Conservation (phyloP, 2,797 vertebrate genomes). For the Ctenosaura bakeri region DNA sequence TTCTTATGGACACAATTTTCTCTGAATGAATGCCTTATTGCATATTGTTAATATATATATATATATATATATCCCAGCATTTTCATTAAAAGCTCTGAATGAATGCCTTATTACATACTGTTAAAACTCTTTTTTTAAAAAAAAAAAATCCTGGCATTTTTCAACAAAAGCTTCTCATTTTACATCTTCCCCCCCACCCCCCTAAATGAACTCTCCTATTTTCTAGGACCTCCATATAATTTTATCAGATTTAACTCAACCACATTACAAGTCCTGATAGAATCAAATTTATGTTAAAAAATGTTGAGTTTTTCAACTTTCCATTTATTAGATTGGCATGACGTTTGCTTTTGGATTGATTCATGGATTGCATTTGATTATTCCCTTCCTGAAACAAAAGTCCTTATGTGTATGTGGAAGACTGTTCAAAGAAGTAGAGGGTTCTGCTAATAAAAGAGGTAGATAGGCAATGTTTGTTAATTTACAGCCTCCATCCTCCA, state of each 20-base stretch:
- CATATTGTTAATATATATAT: too few relatives aligned
- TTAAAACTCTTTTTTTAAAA: background rate
- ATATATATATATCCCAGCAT: background rate
- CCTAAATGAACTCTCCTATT: too few relatives aligned
- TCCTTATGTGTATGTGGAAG: background rate
- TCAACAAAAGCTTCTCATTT: background rate
- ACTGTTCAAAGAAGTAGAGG: background rate
- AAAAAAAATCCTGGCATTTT: background rate
- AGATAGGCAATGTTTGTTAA: background rate
- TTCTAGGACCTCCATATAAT: background rate
- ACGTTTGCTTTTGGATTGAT: background rate
- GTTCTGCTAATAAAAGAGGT: background rate
- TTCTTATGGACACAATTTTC: rapidly evolving
- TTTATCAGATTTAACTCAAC: background rate
- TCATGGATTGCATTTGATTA: background rate
- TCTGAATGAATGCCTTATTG: background rate
- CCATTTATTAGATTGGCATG: background rate
- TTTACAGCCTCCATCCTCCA: background rate
- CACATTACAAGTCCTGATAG: background rate
- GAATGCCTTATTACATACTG: background rate
- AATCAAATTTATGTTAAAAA: background rate
- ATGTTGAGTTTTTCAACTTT: background rate
- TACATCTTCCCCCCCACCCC: too few relatives aligned
- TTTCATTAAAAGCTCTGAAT: background rate
- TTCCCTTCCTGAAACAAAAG: background rate